Conservation (phyloP, 2,888 invertebrate genomes). For the Drosophila percnosoma region DNA sequence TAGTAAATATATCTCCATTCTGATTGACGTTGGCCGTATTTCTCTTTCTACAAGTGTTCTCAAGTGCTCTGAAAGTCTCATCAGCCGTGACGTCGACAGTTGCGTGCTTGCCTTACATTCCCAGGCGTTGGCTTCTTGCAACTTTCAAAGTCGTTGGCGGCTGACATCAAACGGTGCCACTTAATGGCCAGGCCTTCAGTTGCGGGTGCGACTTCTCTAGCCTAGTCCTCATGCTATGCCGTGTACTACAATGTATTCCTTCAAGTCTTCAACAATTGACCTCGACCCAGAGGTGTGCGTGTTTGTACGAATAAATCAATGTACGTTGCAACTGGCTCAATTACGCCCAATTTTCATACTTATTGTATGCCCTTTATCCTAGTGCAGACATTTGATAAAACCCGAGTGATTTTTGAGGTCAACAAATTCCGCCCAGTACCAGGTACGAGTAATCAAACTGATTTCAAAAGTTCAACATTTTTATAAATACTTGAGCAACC, state of each 20-base stretch:
- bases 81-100: constrained; percentile 40
- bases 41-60: constrained; percentile 63
- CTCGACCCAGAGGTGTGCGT: constrained; percentile 71
- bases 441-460: constrained; percentile 17
- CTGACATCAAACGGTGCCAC: constrained; percentile 64
- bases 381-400: constrained; percentile 26
- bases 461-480: constrained; percentile 5
- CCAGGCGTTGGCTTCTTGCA: constrained; percentile 49
- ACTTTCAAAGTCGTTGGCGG: constrained; percentile 69
- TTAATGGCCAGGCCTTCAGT: constrained; percentile 40
- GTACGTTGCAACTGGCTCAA: constrained; percentile 37
- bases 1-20: constrained; percentile 20
- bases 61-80: constrained; percentile 55
- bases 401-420: constrained; percentile 17
- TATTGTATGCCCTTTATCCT: constrained; percentile 38
- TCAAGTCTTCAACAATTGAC: constrained; percentile 58
- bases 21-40: constrained; percentile 56
- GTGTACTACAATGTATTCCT: constrained; percentile 28
- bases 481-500: background rate
- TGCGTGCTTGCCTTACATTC: constrained; percentile 70
- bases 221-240: constrained; percentile 23
- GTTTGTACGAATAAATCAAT: constrained; percentile 57
- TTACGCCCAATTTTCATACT: constrained; percentile 35
- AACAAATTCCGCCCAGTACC: constrained; percentile 29
- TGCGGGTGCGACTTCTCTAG: constrained; percentile 62